These are phyloP conservation scores for Trematomus bernacchii DNA, from an alignment of 2,797 vertebrate genomes.

Conservation along the genomic window DNA sequence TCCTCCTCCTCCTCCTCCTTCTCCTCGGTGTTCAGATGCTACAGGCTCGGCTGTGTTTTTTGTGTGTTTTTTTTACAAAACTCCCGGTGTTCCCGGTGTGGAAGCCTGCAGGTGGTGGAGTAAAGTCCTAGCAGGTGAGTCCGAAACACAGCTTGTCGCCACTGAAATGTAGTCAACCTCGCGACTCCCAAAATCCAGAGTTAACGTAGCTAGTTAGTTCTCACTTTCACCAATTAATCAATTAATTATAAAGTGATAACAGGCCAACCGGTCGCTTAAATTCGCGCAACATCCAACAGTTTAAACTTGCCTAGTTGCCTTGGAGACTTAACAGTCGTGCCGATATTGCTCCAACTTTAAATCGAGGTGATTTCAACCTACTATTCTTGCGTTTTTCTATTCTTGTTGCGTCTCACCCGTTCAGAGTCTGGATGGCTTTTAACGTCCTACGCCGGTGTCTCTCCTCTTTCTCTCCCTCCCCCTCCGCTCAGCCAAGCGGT, in stretches of 20 bases:
- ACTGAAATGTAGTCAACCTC: slow-evolving; percentile 11
- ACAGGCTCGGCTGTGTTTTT: slow-evolving; percentile 36
- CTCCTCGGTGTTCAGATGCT: slow-evolving; percentile 38
- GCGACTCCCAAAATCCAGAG: slow-evolving; percentile 19
- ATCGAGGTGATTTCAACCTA: background rate
- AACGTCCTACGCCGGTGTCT: slow-evolving; percentile 76
- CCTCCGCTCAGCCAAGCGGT: slow-evolving; percentile 59
- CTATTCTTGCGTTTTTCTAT: slow-evolving; percentile 9
- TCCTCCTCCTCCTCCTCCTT: slow-evolving; percentile 37
- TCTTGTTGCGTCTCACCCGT: slow-evolving; percentile 44
- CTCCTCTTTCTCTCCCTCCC: slow-evolving; percentile 47
- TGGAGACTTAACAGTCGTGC: background rate
- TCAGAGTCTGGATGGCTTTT: slow-evolving; percentile 63
- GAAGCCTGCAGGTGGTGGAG: slow-evolving; percentile 33
- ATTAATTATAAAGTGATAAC: slow-evolving; percentile 38
- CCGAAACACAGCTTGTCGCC: slow-evolving; percentile 50
- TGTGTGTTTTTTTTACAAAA: slow-evolving; percentile 13
- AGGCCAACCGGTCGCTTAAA: background rate
- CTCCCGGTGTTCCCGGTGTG: slow-evolving; percentile 38
- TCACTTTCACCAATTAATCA: slow-evolving; percentile 43
- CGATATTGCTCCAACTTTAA: background rate
- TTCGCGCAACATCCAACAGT: slow-evolving; percentile 20
- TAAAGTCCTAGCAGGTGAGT: slow-evolving; percentile 49
- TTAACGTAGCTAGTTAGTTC: slow-evolving; percentile 18
- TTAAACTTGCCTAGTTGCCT: slow-evolving; percentile 24